phyloP scores from a whole-genome alignment of 2,797 vertebrate genomes.

The Limnodromus scolopaceus region DNA sequence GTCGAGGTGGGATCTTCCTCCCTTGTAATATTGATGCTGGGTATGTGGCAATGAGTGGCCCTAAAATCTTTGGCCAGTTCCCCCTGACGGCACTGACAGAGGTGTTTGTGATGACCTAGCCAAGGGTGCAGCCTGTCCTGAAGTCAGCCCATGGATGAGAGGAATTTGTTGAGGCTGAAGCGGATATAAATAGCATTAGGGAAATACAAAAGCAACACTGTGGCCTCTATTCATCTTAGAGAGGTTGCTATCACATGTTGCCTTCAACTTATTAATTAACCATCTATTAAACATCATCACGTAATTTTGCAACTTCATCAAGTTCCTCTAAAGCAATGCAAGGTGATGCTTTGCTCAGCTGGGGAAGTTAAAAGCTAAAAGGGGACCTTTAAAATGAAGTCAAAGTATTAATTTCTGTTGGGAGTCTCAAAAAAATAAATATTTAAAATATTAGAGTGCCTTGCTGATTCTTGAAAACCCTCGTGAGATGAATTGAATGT shows the following conservation, averaged over 20 bases:
- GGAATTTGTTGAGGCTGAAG: background rate
- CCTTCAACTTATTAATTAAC: background rate
- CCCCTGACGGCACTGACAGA: background rate
- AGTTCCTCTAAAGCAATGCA: background rate
- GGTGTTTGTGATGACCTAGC: background rate
- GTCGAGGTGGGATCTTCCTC: background rate
- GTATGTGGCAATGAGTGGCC: background rate
- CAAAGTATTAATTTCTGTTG: background rate
- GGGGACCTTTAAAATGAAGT: background rate
- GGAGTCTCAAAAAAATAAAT: background rate
- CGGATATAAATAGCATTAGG: background rate
- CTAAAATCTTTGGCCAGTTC: background rate
- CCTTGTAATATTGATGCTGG: background rate
- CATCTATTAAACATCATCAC: background rate
- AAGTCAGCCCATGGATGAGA: rapidly evolving
- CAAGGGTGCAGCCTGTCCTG: background rate
- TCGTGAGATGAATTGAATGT: background rate
- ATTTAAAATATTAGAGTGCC: background rate
- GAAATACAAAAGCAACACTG: background rate
- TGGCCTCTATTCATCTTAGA: background rate
- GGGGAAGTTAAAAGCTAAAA: background rate
- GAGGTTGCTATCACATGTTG: background rate
- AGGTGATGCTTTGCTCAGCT: background rate
- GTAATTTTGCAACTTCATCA: background rate
- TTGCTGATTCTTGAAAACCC: background rate